Conservation (phyloP, 2,113 vertebrate genomes). For the Aplodontia rufa region DNA sequence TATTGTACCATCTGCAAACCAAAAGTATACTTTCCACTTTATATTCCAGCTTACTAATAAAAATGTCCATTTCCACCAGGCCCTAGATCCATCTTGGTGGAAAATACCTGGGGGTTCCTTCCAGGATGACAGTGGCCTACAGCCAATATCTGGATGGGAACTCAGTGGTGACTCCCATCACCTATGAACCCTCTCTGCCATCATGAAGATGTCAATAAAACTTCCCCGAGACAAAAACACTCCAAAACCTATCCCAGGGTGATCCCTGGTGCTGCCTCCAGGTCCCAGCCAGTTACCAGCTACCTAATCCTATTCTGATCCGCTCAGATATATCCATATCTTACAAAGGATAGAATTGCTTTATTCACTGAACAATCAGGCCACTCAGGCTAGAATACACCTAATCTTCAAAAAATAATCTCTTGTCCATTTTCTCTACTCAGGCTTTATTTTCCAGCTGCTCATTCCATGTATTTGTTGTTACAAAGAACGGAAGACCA, state of each 20-base stretch:
- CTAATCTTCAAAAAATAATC: not conserved
- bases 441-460: not conserved
- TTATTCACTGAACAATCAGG: not conserved
- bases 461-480: not conserved
- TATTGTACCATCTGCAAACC: not conserved
- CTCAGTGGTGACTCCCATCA: not conserved
- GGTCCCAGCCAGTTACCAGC: not conserved
- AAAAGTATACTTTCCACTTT: not conserved
- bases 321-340: not conserved
- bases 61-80: not conserved
- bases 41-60: not conserved
- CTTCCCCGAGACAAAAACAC: not conserved
- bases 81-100: not conserved
- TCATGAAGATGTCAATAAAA: not conserved
- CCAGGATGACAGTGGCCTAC: not conserved
- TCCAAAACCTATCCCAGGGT: not conserved
- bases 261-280: not conserved
- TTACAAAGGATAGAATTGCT: not conserved
- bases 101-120: not conserved
- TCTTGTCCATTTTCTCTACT: not conserved
- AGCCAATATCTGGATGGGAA: not conserved
- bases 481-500: not conserved
- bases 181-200: not conserved
- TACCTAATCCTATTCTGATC: not conserved
- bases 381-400: not conserved